Evolutionary conservation across 2,797 vertebrate genomes (phyloP), one percentile per base, ranked within the genome.

Genomic region (Rhyacichthys aspro): DNA sequence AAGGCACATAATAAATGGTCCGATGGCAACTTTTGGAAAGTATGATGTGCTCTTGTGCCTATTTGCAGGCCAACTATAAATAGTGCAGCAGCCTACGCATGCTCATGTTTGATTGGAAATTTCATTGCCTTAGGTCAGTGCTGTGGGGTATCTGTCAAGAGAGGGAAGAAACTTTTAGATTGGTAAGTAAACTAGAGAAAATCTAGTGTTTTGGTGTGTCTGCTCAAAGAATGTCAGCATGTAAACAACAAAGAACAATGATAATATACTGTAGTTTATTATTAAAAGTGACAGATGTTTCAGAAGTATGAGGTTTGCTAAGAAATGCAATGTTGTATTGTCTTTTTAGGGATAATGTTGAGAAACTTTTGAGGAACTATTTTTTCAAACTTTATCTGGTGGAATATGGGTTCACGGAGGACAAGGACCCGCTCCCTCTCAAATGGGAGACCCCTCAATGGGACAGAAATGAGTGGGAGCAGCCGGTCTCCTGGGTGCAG

Each of bases 91-190:
- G 74, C 82, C 70, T 83, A 91, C 84, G 75, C 89, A 88, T 89
- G 91, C 89, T 92, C 88, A 75, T 86, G 89, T 90, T 88, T 93
- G 93, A 93, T 91, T 91, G 92, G 90, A 89, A 92, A 92, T 90
- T 73, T 74, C 86, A 85, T 84, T 58, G 86, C 81, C 88, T 87
- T 70, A 59, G 85, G 84, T 71, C 84, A 84, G 83, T 73, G 85
- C 82, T 67, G 75, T 49, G 62, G 84, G 67, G 76, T 80, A 67
- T 87, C 86, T 76, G 78, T 80, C 65, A 78, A 76, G 76, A 86
- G 7, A 28, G 69, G 84, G 79, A 82, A 72, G 80, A 76, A 79
- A 78, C 72, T 49, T 70, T 49, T 81, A n/a, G 65, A 74, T 79
- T 64, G 88, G 90, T 92, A 76, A 90, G 90, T 89, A 64, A 42